A percentile compares a stretch with the other conserved stretches of the same genome.
Conservation (phyloP, 2,113 vertebrate genomes). For the Sturnira hondurensis region DNA sequence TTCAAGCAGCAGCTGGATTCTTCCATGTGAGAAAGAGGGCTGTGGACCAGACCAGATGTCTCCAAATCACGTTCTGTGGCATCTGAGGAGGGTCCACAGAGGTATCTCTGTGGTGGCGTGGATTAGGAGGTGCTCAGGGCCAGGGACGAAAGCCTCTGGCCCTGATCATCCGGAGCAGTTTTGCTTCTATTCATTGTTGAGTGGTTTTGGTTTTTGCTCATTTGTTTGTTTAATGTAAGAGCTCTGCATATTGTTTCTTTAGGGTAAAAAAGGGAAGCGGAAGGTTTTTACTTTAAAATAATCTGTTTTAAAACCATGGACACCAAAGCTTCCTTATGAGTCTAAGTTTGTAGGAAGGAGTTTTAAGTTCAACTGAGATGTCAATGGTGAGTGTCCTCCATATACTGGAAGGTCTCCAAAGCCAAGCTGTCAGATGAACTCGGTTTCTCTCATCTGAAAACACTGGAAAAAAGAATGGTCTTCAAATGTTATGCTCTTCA, state of each 20-base stretch:
- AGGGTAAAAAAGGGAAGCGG: background rate
- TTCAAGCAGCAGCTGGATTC: background rate
- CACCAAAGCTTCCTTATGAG: background rate
- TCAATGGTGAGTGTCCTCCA: too few relatives aligned
- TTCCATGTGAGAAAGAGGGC: background rate
- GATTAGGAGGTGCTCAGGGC: fast-evolving
- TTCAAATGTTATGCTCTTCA: background rate
- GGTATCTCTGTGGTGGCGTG: too few relatives aligned
- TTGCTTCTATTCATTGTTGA: background rate
- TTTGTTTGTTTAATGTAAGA: background rate
- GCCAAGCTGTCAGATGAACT: background rate
- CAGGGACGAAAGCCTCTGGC: background rate
- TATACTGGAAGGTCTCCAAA: background rate
- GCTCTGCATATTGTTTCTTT: background rate
- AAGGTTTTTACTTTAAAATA: background rate
- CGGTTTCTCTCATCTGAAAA: background rate
- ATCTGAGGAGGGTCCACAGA: background rate
- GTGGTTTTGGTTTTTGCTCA: background rate
- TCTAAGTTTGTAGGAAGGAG: background rate
- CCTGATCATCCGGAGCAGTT: background rate
- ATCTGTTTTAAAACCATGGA: background rate
- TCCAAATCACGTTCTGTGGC: background rate
- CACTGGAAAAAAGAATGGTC: background rate
- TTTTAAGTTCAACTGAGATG: background rate
- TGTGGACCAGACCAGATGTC: background rate